Base-by-base conservation (phyloP, 2,113 vertebrate species). In the Caranx melampygus region DNA sequence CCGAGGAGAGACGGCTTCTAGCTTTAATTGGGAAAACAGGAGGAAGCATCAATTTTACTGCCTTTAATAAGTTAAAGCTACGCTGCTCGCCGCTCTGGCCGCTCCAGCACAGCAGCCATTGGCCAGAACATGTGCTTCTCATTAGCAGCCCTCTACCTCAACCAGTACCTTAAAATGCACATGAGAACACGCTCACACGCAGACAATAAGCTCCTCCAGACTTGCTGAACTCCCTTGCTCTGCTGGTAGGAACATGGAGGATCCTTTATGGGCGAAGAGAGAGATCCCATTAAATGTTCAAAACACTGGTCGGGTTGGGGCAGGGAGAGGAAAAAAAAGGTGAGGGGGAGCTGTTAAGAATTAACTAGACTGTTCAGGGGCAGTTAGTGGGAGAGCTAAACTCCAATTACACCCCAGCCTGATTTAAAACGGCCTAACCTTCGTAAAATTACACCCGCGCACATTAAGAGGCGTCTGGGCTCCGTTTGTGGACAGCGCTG, bases 41-140 rank as follows among this genome's bases (percentile, higher is more conserved):
- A 97, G 97, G 97, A 97, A 97, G 96, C 96, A 97, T 98, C 97
- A 96, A 96, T 98, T 97, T 97, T 97, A 98, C 96, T 97, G 94
- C 96, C 95, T 96, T 97, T 96, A 97, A 97, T 97, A 97, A 97
- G 95, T 97, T 96, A 93, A 96, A 97, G 96, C 93, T 95, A 92
- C 92, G 93, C 88, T 37, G 93, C 95, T 95, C 94, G 89, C 93
- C 91, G 93, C 95, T 91, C 87, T 80, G 94, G 92, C 92, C 92
- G 75, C 65, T 64, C 45, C 75, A 63, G 59, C 52, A 10, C 69
- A 71, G 91, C 92, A 76, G 82, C 92, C 79, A 92, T 94, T 87
- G 91, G 94, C 91, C 86, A 10, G 85, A 89, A 96, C 97, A 98
- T 96, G 83, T 97, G 97, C 95, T 97, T 96, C 96, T 92, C 96